Evolutionary conservation across 1,140 invertebrate species (phyloP), one percentile per base, ranked within the genome.

Genomic region (Drosophila suzukii): DNA sequence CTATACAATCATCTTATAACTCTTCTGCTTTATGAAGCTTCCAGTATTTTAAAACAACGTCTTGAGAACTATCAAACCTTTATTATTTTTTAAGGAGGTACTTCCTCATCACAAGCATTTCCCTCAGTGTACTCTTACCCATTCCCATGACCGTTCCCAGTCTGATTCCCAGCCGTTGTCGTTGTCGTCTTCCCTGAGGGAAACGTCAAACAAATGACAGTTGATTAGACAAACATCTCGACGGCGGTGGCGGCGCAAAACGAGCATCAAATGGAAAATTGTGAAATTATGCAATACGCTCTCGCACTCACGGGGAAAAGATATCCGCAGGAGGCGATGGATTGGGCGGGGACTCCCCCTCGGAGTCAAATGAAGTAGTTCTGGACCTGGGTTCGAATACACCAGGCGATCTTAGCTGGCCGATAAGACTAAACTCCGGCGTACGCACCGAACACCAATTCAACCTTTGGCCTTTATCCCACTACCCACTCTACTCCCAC

Each of bases 151-250:
- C 34, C 34, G 36, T 67, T 63, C 46, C 65, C 59, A 65, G 46
- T 44, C 12, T 24, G 61, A 66, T 44, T 58, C 44, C 49, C 36
- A 50, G 8, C 20, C 65, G 65, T 24, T 68, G 68, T 71, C 79
- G 55, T 59, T 73, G 78, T 78, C 72, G 77, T 71, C 78, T 72
- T 78, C 85, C 80, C 90, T 90, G 75, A 75, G 80, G 90, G 90
- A 91, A 88, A 91, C 90, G 85, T 91, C 90, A 91, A 91, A 91
- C 90, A 91, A 91, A 91, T 91, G 90, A 91, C 90, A 91, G 90
- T 90, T 91, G 90, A 91, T 91, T 91, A 91, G 90, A 91, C 90
- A 91, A 91, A 91, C 86, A 91, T 91, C 90, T 91, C 83, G 70
- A 89, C 85, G 85, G 81, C 80, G 61, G 75, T 54, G 61, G 68